Evolutionary conservation across 2,797 vertebrate species (phyloP).

Genomic region (Amazona ochrocephala): DNA sequence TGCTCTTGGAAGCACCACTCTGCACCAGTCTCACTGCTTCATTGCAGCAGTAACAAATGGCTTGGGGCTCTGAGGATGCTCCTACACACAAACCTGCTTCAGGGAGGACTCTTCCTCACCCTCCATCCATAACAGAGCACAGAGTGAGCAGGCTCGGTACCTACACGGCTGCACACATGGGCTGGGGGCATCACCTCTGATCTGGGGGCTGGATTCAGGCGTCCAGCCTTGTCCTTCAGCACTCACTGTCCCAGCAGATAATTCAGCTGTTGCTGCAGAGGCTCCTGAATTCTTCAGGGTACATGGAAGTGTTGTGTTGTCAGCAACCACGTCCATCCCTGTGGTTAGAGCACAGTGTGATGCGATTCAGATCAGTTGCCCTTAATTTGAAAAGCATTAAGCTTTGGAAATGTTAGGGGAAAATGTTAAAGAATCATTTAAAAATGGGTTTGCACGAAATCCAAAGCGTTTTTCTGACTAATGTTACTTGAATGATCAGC

Average conservation of each 20-base stretch:
- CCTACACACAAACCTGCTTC: neutral
- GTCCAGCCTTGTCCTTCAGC: neutral
- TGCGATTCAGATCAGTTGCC: neutral
- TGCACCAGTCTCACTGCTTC: neutral
- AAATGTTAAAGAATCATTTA: slow-evolving; percentile 10
- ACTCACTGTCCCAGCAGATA: neutral
- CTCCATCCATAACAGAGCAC: fast-evolving
- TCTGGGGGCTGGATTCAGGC: neutral
- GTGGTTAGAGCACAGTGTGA: neutral
- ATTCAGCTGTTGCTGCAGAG: neutral
- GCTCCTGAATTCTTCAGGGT: neutral
- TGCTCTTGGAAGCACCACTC: neutral
- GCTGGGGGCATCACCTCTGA: neutral
- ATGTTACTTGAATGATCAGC: neutral
- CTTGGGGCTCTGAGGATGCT: neutral
- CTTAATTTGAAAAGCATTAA: slow-evolving; percentile 1
- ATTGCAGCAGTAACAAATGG: neutral
- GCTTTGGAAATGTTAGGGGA: neutral
- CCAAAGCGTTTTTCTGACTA: neutral
- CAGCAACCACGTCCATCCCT: neutral
- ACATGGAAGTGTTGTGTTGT: neutral
- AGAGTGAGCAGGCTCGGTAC: neutral
- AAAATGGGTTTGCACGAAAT: neutral
- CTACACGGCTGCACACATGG: fast-evolving
- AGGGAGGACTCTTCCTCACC: neutral